Percentiles rank a stretch among this genome's conserved stretches.
These are phyloP conservation scores for Ariolimax columbianus DNA, from an alignment of 2,888 invertebrate species.

Conservation along the genomic window DNA sequence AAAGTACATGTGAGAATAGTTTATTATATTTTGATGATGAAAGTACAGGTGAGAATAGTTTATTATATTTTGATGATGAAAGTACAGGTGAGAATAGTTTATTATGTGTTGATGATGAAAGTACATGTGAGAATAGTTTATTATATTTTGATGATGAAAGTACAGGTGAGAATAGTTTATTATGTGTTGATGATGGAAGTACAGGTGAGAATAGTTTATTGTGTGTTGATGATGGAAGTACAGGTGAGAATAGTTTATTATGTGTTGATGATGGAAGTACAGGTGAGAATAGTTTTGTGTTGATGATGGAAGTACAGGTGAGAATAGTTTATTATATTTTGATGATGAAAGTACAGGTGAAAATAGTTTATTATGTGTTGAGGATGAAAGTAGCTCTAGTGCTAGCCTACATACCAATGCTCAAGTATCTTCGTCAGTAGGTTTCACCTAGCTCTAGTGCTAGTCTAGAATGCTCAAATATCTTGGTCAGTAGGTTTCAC, in stretches of 20 bases:
- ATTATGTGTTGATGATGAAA: background rate
- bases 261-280: background rate
- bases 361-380: too few relatives aligned
- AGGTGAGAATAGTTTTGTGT: background rate
- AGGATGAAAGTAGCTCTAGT: too few relatives aligned
- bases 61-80: background rate
- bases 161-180: too few relatives aligned
- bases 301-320: background rate
- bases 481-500: too few relatives aligned
- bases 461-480: too few relatives aligned
- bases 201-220: background rate
- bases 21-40: background rate
- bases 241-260: too few relatives aligned
- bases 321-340: background rate
- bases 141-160: too few relatives aligned
- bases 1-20: conserved; percentile 84
- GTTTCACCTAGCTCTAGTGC: too few relatives aligned
- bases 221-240: background rate
- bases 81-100: background rate
- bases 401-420: too few relatives aligned
- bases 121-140: background rate
- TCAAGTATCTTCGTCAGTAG: too few relatives aligned
- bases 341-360: too few relatives aligned
- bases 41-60: background rate
- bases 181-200: background rate